Base-by-base conservation (phyloP, 2,888 invertebrate genomes). In the Melanophora roralis region DNA sequence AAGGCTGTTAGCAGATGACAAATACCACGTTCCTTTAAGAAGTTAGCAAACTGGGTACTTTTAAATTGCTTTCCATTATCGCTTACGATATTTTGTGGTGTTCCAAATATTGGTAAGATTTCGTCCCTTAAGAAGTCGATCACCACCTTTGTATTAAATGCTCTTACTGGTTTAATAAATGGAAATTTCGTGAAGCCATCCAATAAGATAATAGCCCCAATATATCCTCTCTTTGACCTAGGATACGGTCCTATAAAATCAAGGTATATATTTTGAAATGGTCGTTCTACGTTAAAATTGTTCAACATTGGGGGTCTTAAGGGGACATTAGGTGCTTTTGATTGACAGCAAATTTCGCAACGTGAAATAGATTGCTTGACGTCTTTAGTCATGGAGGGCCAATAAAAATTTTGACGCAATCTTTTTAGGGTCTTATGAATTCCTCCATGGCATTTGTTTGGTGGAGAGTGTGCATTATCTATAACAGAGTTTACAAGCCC, bases 1-100 rank as follows among this genome's bases (percentile, higher is more conserved):
- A 71, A 43, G 1, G 84, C 81, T 21, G 82, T 85, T 21, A 67
- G 83, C 9, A 49, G 32, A 7, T 83, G 59, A 6, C 47, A 53
- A 3, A 78, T 49, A 5, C 78, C 53, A 51, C 80, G 83, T 12
- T 34, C 38, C 19, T 32, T 27, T 8, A 82, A 47, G 12, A 84
- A 67, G 0, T 36, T 9, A 0, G 75, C 19, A 51, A 82, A 82
- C 47, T 67, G n/a, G n/a, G 34, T 59, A 8, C 74, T 57, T 14
- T 59, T 69, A 68, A 83, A 85, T 57, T 84, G 84, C 6, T 74
- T 59, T 0, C 84, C 84, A 68, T 86, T 86, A 27, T 86, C 84
- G n/a, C 72, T 71, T n/a, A 84, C 78, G 14, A 84, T 43, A 6
- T 38, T 27, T 43, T 82, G 65, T 1, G 84, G 83, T 16, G 82